Evolutionary conservation across 2,797 vertebrate species (phyloP).

Genomic region (Sebastes elongatus): DNA sequence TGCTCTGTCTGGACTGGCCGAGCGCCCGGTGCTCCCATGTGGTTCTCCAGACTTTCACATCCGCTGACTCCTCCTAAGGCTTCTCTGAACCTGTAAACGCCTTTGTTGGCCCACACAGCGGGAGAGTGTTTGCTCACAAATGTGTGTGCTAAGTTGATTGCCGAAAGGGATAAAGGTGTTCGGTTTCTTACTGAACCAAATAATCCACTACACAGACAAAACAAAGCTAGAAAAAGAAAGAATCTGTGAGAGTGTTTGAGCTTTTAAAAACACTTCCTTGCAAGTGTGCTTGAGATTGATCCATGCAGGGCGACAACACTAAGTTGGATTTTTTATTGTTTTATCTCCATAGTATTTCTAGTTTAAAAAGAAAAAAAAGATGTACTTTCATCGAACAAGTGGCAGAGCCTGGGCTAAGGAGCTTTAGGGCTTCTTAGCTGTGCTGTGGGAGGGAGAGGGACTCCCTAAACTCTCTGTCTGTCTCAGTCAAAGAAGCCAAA

Average conservation of each 20-base stretch:
- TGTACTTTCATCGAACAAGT: conserved; percentile 56
- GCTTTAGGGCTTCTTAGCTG: conserved; percentile 62
- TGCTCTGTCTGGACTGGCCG: conserved; percentile 52
- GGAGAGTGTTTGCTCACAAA: conserved; percentile 11
- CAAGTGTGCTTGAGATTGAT: background rate
- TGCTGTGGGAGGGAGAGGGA: conserved; percentile 60
- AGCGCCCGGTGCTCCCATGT: conserved; percentile 59
- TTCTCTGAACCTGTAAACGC: conserved; percentile 49
- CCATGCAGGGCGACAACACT: background rate
- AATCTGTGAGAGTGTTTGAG: background rate
- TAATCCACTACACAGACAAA: conserved; percentile 27
- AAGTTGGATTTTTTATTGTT: conserved; percentile 30
- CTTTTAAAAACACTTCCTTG: background rate
- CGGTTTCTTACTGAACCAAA: conserved; percentile 15
- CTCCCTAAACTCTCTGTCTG: conserved; percentile 61
- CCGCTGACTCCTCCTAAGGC: conserved; percentile 45
- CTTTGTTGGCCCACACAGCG: conserved; percentile 28
- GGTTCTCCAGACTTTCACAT: conserved; percentile 57
- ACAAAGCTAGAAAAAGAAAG: background rate
- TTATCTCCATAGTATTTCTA: conserved; percentile 40
- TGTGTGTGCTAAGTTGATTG: conserved; percentile 17
- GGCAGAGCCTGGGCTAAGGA: conserved; percentile 45
- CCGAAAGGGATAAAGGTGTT: conserved; percentile 38
- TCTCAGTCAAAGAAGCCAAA: conserved; percentile 68
- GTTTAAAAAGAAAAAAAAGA: conserved; percentile 11